These are phyloP conservation scores for Chamaetylas fuelleborni DNA, from an alignment of 2,113 vertebrate species.

Conservation along the genomic window DNA sequence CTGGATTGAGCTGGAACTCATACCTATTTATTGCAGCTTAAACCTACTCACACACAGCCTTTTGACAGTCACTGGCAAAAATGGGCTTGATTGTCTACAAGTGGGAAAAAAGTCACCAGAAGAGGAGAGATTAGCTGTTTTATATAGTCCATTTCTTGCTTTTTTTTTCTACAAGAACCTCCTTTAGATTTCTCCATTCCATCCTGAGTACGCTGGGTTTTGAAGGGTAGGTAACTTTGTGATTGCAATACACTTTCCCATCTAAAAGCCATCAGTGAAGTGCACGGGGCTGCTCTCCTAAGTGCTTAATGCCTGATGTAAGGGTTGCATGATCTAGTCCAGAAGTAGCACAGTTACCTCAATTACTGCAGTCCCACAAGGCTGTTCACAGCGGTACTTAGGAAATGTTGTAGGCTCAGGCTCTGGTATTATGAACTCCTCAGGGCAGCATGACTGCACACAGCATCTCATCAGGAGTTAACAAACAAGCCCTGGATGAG, in stretches of 20 bases:
- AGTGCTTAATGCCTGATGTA: constrained; percentile 43
- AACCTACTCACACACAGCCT: background rate
- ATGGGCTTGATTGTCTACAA: background rate
- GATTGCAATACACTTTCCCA: background rate
- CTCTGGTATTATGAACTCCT: constrained; percentile 41
- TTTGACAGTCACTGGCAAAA: background rate
- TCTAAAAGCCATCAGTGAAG: constrained; percentile 36
- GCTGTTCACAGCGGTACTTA: constrained; percentile 19
- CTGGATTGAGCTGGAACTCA: background rate
- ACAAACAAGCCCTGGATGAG: constrained; percentile 42
- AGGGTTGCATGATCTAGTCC: constrained; percentile 29
- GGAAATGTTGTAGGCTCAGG: background rate
- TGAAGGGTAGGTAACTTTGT: background rate
- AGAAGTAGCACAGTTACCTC: constrained; percentile 53
- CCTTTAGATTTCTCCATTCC: background rate
- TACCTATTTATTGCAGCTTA: background rate
- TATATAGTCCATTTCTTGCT: background rate
- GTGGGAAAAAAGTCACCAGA: background rate
- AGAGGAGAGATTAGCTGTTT: background rate
- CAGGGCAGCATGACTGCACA: constrained; percentile 14
- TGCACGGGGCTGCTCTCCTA: background rate
- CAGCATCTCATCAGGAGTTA: constrained; percentile 37
- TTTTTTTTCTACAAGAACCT: background rate
- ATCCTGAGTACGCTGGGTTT: background rate
- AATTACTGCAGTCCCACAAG: constrained; percentile 49